Base-by-base conservation (phyloP, 2,888 invertebrate species). In the Phlogophora meticulosa region DNA sequence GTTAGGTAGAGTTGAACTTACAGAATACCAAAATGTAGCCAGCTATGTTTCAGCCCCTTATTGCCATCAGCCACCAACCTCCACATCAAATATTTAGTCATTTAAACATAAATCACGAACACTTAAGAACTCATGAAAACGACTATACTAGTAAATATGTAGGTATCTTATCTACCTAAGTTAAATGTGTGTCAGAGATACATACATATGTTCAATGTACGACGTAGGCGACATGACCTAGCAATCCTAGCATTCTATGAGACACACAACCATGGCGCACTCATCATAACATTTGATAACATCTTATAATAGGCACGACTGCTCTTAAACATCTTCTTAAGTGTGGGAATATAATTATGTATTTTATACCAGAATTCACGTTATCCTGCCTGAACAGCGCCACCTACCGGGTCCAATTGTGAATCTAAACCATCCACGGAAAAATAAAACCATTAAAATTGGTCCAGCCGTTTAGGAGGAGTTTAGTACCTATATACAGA, bases 211-310 rank as follows among this genome's bases (percentile, higher is more conserved):
- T 15, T 32, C 20, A 48, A 34, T 24, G n/a, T 38, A 20, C 32
- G 20, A 22, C 34, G 58, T 66, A 66, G 66, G 73, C 72, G 73
- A 52, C 20, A 20, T 66, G 72, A 72, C 66, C 72, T 72, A 72
- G 70, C 56, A 56, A 55, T 72, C 65, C 43, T 59, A 28, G 40
- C 73, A 72, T 72, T 72, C 73, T 59, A 56, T 32, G 45, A 46
- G 72, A 34, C 53, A 28, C 48, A 53, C n/a, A 52, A 42, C 55
- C 43, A 24, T 45, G 40, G 22, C 42, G 55, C 36, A 64, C 32
- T 32, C 62, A 46, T 56, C 45, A 40, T 22, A 71, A 58, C 7
- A 38, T 38, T 57, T 53, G 57, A 72, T 72, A 64, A 17, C 42
- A 72, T 71, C 72, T 64, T 20, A n/a, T n/a, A n/a, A n/a, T n/a